A percentile compares a stretch with the other conserved stretches of the same genome.
These are phyloP conservation scores for Mya arenaria DNA, from an alignment of 1,140 invertebrate genomes.

Conservation along the genomic window DNA sequence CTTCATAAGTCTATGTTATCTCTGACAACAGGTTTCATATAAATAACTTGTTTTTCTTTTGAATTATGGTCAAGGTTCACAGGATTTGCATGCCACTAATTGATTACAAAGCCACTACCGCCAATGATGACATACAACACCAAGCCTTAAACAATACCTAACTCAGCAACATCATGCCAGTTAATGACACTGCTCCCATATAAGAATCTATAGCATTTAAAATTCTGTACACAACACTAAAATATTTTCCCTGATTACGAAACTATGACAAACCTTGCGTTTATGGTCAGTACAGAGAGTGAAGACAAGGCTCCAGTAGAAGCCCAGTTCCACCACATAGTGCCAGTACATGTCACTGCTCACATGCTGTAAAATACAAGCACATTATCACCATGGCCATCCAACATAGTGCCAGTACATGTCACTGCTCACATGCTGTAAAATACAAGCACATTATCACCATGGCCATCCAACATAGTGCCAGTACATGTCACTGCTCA, in stretches of 20 bases:
- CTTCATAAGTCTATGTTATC: neutral
- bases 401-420: too few relatives aligned
- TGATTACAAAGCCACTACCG: neutral
- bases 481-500: too few relatives aligned
- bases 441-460: too few relatives aligned
- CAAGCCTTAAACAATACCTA: neutral
- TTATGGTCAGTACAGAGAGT: conserved; percentile 97
- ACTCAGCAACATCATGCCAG: neutral
- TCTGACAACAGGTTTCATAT: neutral
- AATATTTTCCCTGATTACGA: neutral
- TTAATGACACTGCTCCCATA: neutral
- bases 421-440: too few relatives aligned
- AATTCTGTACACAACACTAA: neutral
- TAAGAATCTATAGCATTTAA: neutral
- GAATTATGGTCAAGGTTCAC: too few relatives aligned
- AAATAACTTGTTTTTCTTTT: too few relatives aligned
- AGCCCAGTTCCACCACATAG: conserved; percentile 96
- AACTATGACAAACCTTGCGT: conserved; percentile 78
- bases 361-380: neutral
- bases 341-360: conserved; percentile 90
- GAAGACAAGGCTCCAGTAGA: conserved; percentile 97
- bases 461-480: too few relatives aligned
- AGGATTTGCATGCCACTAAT: neutral
- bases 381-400: too few relatives aligned
- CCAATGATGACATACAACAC: neutral